Base-by-base conservation (phyloP, 2,113 vertebrate genomes). In the Solenodon paradoxus region DNA sequence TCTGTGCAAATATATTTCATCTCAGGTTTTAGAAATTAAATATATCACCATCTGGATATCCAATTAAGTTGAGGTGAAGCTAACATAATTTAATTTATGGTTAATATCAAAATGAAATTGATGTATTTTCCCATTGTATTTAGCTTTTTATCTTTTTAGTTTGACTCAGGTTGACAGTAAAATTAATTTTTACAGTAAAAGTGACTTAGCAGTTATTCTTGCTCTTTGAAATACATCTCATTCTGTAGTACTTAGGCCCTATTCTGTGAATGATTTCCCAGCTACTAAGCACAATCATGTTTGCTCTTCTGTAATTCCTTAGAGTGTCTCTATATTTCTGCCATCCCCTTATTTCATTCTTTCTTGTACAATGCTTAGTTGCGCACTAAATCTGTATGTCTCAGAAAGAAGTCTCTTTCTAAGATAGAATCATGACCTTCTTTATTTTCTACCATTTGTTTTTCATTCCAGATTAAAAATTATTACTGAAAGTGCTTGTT, bases 171-270 rank as follows among this genome's bases (percentile, higher is more conserved):
- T 61, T 87, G 32, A 66, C 24, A 26, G 9, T 72, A 84, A 92
- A 90, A 59, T 71, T 69, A 68, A 77, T 80, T 19, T 84, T 92
- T 68, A n/a, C 17, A 15, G 3, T 55, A 32, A 68, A 5, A 92
- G 63, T 64, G n/a, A 24, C 30, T 68, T 85, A 19, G 49, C 11
- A 2, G 1, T 68, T 87, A 61, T 83, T 86, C 5, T 47, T 84
- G 8, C 5, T 30, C 53, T 95, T 45, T 57, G 10, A 55, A 90
- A 38, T 74, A 2, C 1, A 5, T 17, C 13, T 83, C 20, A 82
- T 78, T n/a, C 3, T 78, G 61, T 30, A 57, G 0, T 38, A 8
- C 24, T 75, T 77, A 80, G 1, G 1, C 11, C 12, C 15, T 47
- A 5, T 11, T 1, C 35, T 16, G 2, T 51, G 9, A 49, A 92